A percentile compares a stretch with the other conserved stretches of the same genome.
Evolutionary conservation across 2,113 vertebrate genomes (phyloP).

Genomic region (Caretta caretta): DNA sequence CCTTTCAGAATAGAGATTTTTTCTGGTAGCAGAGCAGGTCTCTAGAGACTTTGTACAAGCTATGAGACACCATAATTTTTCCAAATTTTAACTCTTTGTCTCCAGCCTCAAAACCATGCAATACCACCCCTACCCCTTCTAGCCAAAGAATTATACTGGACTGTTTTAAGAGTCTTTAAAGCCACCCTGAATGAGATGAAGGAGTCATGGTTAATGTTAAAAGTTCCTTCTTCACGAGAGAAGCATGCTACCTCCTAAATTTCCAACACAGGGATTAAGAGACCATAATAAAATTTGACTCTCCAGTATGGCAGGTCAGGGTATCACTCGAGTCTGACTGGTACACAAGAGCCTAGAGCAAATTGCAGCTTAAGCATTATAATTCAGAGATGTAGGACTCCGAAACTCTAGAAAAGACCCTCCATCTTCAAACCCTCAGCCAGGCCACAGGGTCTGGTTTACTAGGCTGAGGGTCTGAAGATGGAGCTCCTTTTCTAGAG

Average conservation of each 20-base stretch:
- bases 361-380: too few species aligned
- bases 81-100: not conserved
- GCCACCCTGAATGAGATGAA: not conserved
- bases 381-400: too few species aligned
- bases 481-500: too few species aligned
- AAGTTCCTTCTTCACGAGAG: not conserved
- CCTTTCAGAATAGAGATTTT: not conserved
- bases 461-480: too few species aligned
- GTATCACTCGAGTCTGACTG: not conserved
- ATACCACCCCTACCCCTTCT: not conserved
- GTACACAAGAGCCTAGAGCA: not conserved
- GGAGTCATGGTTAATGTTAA: not conserved
- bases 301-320: not conserved
- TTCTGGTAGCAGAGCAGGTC: not conserved
- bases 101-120: conserved; percentile 4
- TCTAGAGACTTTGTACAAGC: conserved; percentile 9
- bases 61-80: not conserved
- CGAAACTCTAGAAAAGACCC: too few species aligned
- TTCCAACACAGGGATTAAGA: not conserved
- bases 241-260: not conserved
- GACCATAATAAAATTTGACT: fast-evolving
- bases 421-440: too few species aligned
- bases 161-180: not conserved
- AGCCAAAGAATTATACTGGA: not conserved
- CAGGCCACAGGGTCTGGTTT: too few species aligned